Base-by-base conservation (phyloP, 2,888 invertebrate genomes). In the Cryptophagus acutangulus region DNA sequence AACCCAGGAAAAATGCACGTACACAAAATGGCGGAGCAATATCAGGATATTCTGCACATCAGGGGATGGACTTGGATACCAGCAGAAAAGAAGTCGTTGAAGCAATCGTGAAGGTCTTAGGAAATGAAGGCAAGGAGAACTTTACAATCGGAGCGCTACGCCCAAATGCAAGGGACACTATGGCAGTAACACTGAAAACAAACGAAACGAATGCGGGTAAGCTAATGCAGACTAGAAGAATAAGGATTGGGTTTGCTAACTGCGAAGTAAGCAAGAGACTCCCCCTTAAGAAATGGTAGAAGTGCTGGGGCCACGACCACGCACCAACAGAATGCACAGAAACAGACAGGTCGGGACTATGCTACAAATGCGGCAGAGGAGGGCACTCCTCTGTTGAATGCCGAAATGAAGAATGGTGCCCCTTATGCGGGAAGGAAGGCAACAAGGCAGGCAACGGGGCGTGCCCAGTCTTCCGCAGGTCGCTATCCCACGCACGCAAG, bases 301-400 rank as follows among this genome's bases (percentile, higher is more conserved):
- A 8, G 24, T 20, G 24, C n/a, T 20, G 24, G 24, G n/a, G n/a
- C n/a, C n/a, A 20, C n/a, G 24, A 20, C 24, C 24, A 20, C 24
- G 24, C n/a, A 20, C 6, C 24, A 20, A 20, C 6, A n/a, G 24
- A 20, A 6, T 20, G 24, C 24, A 20, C 24, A 20, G 24, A n/a
- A n/a, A 6, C 24, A n/a, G n/a, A 20, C 24, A 20, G 24, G n/a
- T 20, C 24, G 6, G 24, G 24, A 6, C 6, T 8, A 6, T 20
- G 24, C n/a, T 20, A 20, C 24, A 20, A 20, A n/a, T 20, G 24
- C n/a, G 24, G 24, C 6, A 20, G n/a, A n/a, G 24, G n/a, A n/a
- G 24, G 24, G 6, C 24, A 20, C n/a, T 6, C 24, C 24, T 20
- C 24, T 20, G 24, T n/a, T 6, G 24, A 20, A 20, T 20, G 24